Evolutionary conservation across 2,888 invertebrate species (phyloP).

Genomic region (Parelbella ahira): DNA sequence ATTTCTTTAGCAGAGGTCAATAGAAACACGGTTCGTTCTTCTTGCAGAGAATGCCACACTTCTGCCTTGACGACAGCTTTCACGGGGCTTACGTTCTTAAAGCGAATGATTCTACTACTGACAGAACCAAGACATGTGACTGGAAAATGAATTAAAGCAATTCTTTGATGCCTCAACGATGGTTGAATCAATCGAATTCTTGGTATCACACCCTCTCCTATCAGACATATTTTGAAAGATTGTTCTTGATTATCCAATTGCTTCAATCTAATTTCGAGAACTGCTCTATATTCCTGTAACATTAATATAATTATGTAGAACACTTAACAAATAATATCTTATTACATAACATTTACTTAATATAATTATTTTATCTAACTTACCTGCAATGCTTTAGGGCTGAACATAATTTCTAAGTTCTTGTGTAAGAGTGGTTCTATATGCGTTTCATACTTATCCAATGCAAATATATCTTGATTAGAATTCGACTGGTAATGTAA

Average conservation of each 20-base stretch:
- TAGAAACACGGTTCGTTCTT: conserved; percentile 59
- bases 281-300: conserved; percentile 66
- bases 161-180: conserved; percentile 42
- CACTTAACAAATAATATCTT: too few species aligned
- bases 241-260: conserved; percentile 59
- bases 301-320: conserved; percentile 1
- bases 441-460: conserved; percentile 64
- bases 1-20: conserved; percentile 39
- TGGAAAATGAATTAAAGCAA: conserved; percentile 51
- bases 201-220: conserved; percentile 71
- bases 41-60: conserved; percentile 41
- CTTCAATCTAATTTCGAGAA: conserved; percentile 65
- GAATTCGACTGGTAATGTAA: conserved; percentile 60
- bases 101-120: conserved; percentile 47
- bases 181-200: conserved; percentile 57
- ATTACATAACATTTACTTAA: too few species aligned
- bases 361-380: too few species aligned
- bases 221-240: conserved; percentile 64
- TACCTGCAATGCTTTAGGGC: conserved; percentile 61
- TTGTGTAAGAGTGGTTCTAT: conserved; percentile 69
- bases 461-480: conserved; percentile 52
- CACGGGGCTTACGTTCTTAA: conserved; percentile 59
- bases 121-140: conserved; percentile 67
- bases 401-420: conserved; percentile 60
- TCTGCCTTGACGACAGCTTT: conserved; percentile 47